These are phyloP conservation scores for Drosophila nebulosa DNA, from an alignment of 1,140 invertebrate species.

Conservation along the genomic window DNA sequence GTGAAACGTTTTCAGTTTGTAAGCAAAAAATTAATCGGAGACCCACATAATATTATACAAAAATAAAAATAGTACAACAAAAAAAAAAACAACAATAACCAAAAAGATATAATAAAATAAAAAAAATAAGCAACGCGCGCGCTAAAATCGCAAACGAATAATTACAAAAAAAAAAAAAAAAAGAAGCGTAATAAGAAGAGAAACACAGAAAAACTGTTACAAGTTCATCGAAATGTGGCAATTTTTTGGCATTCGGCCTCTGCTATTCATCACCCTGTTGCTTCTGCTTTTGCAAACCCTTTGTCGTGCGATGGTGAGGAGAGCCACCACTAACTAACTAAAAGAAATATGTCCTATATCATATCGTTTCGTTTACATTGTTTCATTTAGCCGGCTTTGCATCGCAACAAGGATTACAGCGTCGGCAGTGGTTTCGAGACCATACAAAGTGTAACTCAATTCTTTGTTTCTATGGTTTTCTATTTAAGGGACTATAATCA, in stretches of 20 bases:
- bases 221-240: conserved; percentile 42
- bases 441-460: no score
- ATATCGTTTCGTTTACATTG: not conserved
- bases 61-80: conserved; percentile 17
- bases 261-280: not conserved
- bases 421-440: no score
- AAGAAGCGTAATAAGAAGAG: conserved; percentile 19
- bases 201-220: conserved; percentile 59
- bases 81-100: conserved; percentile 5
- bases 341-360: no score
- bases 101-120: not conserved
- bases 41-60: not conserved
- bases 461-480: no score
- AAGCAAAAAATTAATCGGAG: conserved; percentile 53
- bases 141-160: conserved; percentile 24
- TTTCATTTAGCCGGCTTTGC: no score
- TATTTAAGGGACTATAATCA: no score
- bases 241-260: not conserved
- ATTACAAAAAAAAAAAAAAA: conserved; percentile 14
- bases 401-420: no score
- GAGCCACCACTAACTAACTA: no score
- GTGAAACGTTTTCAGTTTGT: conserved; percentile 70
- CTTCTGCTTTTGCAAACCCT: not conserved
- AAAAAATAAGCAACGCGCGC: conserved; percentile 22
- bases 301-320: not conserved